A percentile compares a stretch with the other conserved stretches of the same genome.
These are phyloP conservation scores for Eubucco bourcierii DNA, from an alignment of 2,113 vertebrate genomes.

Conservation along the genomic window DNA sequence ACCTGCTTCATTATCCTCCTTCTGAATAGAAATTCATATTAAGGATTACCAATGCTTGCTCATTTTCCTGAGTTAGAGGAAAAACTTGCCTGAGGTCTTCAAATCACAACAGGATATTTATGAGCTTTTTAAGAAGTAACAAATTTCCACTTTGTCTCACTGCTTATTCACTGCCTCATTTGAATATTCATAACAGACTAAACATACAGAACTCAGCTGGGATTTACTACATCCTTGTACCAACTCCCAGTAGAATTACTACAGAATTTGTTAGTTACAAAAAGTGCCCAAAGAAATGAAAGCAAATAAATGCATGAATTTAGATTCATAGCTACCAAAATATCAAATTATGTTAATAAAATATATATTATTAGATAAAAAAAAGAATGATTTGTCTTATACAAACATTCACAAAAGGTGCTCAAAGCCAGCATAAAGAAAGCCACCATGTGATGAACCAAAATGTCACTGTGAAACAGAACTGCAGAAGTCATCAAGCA, in stretches of 20 bases:
- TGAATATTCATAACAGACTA: conserved; percentile 51
- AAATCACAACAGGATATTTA: background rate
- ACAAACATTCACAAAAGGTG: background rate
- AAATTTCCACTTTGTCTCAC: background rate
- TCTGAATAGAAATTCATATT: background rate
- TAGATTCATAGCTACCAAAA: background rate
- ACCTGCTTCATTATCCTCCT: conserved; percentile 1
- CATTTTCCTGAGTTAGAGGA: background rate
- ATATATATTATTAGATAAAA: background rate
- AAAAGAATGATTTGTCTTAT: background rate
- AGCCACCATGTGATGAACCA: background rate
- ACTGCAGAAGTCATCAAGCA: background rate
- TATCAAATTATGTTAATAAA: background rate
- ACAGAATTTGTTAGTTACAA: background rate
- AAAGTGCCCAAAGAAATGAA: background rate
- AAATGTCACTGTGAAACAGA: background rate
- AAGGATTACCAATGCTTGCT: background rate
- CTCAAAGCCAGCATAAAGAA: background rate
- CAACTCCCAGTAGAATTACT: background rate
- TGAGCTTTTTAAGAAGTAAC: background rate
- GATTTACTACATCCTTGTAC: background rate
- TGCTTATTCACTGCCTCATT: conserved; percentile 44
- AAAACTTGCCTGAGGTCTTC: background rate
- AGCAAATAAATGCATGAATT: background rate
- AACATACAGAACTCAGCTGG: background rate